Percentiles rank a stretch among this genome's conserved stretches.
Evolutionary conservation across 2,888 invertebrate genomes (phyloP).

Genomic region (Drosophila nr. perissopoda): DNA sequence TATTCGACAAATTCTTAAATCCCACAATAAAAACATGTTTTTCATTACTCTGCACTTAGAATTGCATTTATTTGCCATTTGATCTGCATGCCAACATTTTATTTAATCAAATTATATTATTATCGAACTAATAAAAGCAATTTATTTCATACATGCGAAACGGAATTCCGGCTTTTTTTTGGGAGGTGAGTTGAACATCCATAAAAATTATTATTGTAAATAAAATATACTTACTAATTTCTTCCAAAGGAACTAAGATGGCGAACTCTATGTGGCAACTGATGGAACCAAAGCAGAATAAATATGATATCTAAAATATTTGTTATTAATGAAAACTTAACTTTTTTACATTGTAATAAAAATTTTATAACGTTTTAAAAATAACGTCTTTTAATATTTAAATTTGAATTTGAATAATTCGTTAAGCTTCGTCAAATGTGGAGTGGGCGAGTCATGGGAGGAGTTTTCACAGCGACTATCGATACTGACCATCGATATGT

Average conservation of each 20-base stretch:
- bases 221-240: not conserved
- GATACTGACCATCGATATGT: not conserved
- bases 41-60: constrained; percentile 41
- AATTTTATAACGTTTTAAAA: constrained; percentile 12
- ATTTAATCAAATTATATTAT: not conserved
- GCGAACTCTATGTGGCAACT: not conserved
- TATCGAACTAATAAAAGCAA: constrained; percentile 17
- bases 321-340: not conserved
- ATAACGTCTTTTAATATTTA: not conserved
- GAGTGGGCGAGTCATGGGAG: not conserved
- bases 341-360: not conserved
- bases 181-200: not conserved
- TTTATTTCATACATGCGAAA: constrained; percentile 17
- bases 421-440: not conserved
- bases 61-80: constrained; percentile 28
- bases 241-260: not conserved
- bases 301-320: not conserved
- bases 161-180: not conserved
- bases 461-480: not conserved
- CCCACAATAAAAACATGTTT: constrained; percentile 10
- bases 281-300: not conserved
- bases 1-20: constrained; percentile 8
- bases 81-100: constrained; percentile 36
- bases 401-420: not conserved
- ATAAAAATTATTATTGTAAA: not conserved